These are phyloP conservation scores for Thermophis baileyi DNA, from an alignment of 2,113 vertebrate genomes.

Conservation along the genomic window DNA sequence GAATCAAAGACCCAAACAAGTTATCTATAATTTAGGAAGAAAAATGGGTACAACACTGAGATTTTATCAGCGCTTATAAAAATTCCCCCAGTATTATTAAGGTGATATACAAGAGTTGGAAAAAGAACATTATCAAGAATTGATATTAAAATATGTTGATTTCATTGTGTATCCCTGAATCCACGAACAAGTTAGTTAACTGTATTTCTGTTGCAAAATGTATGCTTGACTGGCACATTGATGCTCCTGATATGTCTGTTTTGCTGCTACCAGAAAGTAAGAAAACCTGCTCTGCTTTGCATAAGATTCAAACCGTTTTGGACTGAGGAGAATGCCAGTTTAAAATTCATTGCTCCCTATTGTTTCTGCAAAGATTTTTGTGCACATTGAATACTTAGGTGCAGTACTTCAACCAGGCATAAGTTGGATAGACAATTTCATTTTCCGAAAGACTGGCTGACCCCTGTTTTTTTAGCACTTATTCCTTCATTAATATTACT, in stretches of 20 bases:
- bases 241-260: conserved; percentile 48
- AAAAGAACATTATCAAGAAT: conserved; percentile 26
- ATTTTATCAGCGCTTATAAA: background rate
- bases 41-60: background rate
- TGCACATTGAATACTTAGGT: background rate
- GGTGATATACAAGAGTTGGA: background rate
- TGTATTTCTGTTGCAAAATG: conserved; percentile 51
- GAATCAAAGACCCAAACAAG: background rate
- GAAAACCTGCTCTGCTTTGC: conserved; percentile 37
- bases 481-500: background rate
- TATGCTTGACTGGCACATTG: conserved; percentile 58
- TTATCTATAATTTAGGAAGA: background rate
- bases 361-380: background rate
- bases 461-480: background rate
- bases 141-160: conserved; percentile 38
- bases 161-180: conserved; percentile 53
- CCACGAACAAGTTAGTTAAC: conserved; percentile 42
- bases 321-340: background rate
- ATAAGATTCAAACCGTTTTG: conserved; percentile 21
- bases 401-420: background rate
- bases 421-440: background rate
- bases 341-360: background rate
- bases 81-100: background rate
- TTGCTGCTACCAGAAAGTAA: conserved; percentile 54
- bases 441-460: background rate